These are phyloP conservation scores for Arbacia lixula DNA, from an alignment of 53 echinoderm and acorn worm species.

Conservation along the genomic window DNA sequence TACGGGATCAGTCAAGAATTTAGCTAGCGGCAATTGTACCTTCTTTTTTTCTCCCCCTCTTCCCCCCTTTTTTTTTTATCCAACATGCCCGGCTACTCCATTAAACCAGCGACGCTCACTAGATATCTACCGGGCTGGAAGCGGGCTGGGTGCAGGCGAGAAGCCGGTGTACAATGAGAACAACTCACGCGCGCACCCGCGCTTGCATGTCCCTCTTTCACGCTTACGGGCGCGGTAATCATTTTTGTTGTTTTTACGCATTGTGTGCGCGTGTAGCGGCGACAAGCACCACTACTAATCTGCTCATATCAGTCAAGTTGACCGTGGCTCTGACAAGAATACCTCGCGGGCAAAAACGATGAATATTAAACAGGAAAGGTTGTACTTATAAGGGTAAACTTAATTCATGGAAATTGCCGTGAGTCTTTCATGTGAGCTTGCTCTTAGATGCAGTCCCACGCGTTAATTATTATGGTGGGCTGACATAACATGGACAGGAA, in stretches of 20 bases:
- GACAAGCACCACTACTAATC: conserved; percentile 35
- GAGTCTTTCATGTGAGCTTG: conserved; percentile 25
- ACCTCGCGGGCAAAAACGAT: conserved; percentile 33
- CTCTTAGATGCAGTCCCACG: conserved; percentile 10
- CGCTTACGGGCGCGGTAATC: conserved; percentile 19
- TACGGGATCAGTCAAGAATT: conserved; percentile 8
- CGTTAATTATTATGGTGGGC: conserved; percentile 46
- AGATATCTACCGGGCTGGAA: conserved; percentile 37
- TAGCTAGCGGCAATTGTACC: conserved; percentile 26
- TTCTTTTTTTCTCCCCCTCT: conserved; percentile 12
- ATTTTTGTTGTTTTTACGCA: conserved; percentile 47
- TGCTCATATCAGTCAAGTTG: conserved; percentile 41
- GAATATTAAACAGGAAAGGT: conserved; percentile 56
- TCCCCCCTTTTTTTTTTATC: background rate
- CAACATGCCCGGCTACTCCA: background rate
- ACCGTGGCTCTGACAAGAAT: conserved; percentile 37
- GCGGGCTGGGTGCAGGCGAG: conserved; percentile 10
- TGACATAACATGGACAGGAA: conserved; percentile 51
- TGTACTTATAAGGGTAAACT: conserved; percentile 20
- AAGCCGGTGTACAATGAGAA: conserved; percentile 44
- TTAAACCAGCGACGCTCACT: conserved; percentile 37
- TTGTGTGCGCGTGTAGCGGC: conserved; percentile 11
- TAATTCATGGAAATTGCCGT: conserved; percentile 15
- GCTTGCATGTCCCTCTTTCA: background rate
- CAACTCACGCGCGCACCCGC: conserved; percentile 2